These are phyloP conservation scores for Theristicus caerulescens DNA, from an alignment of 2,113 vertebrate genomes.

Conservation along the genomic window DNA sequence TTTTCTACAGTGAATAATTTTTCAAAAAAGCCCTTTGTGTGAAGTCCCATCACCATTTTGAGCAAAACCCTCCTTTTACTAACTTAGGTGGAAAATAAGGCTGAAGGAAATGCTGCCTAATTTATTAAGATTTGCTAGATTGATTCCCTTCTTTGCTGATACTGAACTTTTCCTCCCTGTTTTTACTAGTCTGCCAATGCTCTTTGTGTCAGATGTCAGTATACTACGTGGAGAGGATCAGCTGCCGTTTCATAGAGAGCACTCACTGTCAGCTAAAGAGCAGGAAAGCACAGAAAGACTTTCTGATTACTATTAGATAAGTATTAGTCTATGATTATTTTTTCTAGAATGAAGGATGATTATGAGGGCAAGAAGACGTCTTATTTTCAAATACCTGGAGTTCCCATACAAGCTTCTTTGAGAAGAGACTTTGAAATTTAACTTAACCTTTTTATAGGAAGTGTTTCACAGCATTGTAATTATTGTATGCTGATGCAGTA, in stretches of 20 bases:
- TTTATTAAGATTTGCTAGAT: neutral
- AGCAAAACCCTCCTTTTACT: neutral
- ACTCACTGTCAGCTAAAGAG: neutral
- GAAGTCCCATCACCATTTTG: neutral
- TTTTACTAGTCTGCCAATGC: fast-evolving
- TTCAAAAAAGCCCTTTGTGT: neutral
- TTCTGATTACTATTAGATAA: neutral
- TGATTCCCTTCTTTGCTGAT: neutral
- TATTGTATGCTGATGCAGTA: neutral
- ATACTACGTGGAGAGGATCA: fast-evolving
- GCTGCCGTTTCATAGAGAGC: fast-evolving
- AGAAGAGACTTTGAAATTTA: neutral
- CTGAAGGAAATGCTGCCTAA: neutral
- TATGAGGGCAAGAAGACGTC: neutral
- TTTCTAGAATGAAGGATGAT: neutral
- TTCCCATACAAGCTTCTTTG: neutral
- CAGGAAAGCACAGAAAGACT: neutral
- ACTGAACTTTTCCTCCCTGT: neutral
- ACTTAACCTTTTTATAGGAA: neutral
- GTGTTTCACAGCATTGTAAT: neutral
- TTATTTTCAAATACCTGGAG: neutral
- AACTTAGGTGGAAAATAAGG: neutral
- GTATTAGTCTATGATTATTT: neutral
- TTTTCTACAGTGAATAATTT: neutral
- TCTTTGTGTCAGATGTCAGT: neutral